A percentile compares a stretch with the other conserved stretches of the same genome.
phyloP scores from a whole-genome alignment of 2,888 invertebrate species.

The Crioceris asparagi region DNA sequence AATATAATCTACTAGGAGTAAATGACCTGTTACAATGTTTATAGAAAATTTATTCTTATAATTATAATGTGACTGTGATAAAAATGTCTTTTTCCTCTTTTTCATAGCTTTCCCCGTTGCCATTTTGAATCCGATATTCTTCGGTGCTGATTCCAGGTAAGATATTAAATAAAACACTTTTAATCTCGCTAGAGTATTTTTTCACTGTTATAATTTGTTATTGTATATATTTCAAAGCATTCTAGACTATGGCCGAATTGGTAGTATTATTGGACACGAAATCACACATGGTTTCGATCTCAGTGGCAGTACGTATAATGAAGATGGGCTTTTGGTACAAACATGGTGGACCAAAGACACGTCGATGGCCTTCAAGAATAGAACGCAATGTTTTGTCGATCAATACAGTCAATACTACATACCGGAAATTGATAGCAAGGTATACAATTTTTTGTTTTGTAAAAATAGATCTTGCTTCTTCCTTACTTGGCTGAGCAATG shows the following conservation, averaged over 20 bases:
- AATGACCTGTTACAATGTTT: neutral
- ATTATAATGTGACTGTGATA: neutral
- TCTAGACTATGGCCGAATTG: constrained; percentile 46
- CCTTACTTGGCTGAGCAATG: no score
- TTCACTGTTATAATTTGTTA: neutral
- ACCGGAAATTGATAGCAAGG: constrained; percentile 30
- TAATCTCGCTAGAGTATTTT: neutral
- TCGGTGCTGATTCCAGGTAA: constrained; percentile 28
- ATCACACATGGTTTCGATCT: constrained; percentile 43
- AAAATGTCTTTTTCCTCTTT: no score
- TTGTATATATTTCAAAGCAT: constrained; percentile 26
- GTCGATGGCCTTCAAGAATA: constrained; percentile 27
- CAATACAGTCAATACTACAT: constrained; percentile 38
- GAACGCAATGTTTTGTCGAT: constrained; percentile 35
- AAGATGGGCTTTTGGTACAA: constrained; percentile 41
- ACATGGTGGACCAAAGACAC: constrained; percentile 36
- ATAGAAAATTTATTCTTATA: constrained; percentile 3
- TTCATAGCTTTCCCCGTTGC: constrained; percentile 32
- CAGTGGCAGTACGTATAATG: constrained; percentile 40
- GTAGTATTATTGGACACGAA: constrained; percentile 47
- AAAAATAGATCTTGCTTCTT: no score
- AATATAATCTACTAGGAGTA: constrained; percentile 1
- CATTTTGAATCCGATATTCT: constrained; percentile 32
- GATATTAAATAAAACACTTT: constrained; percentile 7
- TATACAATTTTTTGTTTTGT: constrained; percentile 9